phyloP scores from a whole-genome alignment of 1,140 invertebrate species.

The Xylocopa sonorina region DNA sequence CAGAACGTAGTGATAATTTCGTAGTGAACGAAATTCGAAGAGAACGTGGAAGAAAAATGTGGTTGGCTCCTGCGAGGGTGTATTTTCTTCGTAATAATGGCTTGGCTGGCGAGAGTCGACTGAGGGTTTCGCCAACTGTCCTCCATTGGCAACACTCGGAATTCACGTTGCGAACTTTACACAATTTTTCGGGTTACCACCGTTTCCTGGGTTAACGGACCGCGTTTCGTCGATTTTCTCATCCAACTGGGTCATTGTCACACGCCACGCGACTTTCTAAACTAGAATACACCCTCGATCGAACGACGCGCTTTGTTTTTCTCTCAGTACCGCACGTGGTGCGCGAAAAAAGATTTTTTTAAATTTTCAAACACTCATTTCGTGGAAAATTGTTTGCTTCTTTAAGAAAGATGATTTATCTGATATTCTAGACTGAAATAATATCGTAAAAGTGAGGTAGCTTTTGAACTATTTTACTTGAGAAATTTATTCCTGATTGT shows the following conservation, averaged over 20 bases:
- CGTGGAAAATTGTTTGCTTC: too few species aligned
- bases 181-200: slow-evolving; percentile 42
- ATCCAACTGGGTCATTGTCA: slow-evolving; percentile 46
- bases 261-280: slow-evolving; percentile 15
- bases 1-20: too few species aligned
- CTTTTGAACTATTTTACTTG: not conserved
- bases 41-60: not conserved
- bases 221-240: slow-evolving; percentile 33
- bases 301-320: not conserved
- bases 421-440: not conserved
- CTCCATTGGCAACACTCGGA: not conserved
- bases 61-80: not conserved
- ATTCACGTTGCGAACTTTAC: slow-evolving; percentile 18
- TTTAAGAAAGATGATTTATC: too few species aligned
- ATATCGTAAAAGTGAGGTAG: not conserved
- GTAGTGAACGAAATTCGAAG: not conserved
- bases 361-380: too few species aligned
- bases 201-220: slow-evolving; percentile 2
- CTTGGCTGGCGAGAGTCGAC: not conserved
- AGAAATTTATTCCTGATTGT: too few species aligned
- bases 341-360: not conserved
- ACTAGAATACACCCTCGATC: slow-evolving; percentile 18
- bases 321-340: not conserved
- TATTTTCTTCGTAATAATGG: slow-evolving; percentile 16
- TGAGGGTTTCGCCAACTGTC: slow-evolving; percentile 22